Evolutionary conservation across 2,113 vertebrate species (phyloP), one percentile per base, ranked within the genome.

Genomic region (Datnioides undecimradiatus): DNA sequence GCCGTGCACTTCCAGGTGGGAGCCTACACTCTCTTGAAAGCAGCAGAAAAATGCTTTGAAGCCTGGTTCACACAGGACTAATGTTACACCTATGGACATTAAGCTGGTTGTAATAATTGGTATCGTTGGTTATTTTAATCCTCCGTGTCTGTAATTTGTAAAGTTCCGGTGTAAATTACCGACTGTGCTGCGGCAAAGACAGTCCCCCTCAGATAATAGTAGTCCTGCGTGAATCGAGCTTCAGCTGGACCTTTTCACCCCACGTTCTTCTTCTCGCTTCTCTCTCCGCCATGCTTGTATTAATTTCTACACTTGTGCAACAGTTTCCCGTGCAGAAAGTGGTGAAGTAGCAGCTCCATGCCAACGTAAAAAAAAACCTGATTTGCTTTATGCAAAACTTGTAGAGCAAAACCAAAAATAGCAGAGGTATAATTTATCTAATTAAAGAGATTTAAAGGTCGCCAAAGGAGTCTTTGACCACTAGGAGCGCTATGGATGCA

Each of bases 21-120:
- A 69, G 34, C 49, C 58, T 16, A 46, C 31, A 8, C 36, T 49
- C 46, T 51, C 72, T 38, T 62, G 19, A 58, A 73, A 58, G 76
- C 46, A 57, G 3, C 36, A 27, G 54, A 73, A 70, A 74, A 80
- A 80, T 58, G 64, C 83, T 79, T 83, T 83, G 83, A 87, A 79
- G 74, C 19, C 25, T 2, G 3, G 54, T 60, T 51, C 8, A 6
- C 73, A 52, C 27, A 59, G 41, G 46, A 48, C 55, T 70, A 68
- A 77, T 58, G 71, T 82, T 58, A 76, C 62, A 51, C 69, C 68
- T 63, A n/a, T 52, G 58, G 36, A 59, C 79, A 45, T 65, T 5
- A 57, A 40, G 62, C 31, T 48, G 29, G 51, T 70, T 57, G 71
- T 38, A 68, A 84, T 71, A 74, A 84, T 84, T 66, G 19, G 40